Evolutionary conservation across 2,797 vertebrate species (phyloP), one percentile per base, ranked within the genome.

Genomic region (Intellagama lesueurii): DNA sequence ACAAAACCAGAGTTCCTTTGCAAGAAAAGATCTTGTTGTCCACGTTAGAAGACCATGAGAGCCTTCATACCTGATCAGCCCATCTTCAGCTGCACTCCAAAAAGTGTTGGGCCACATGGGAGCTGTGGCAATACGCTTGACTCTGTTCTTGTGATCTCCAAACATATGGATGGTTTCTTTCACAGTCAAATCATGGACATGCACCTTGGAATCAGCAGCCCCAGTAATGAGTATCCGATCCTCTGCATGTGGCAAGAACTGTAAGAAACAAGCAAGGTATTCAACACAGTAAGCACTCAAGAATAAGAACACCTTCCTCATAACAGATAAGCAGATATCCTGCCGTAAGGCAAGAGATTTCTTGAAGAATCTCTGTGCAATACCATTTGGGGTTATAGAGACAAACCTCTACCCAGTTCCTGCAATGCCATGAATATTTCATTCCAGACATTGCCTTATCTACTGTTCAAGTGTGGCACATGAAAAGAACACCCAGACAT

Each of bases 91-190:
- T 6, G 99, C 99, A 16, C 99, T 99, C 99, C 99, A 99, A 97
- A 99, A 99, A 2, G 98, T 99, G 97, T 99, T 99, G 56, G 99
- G 99, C 99, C 99, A 99, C 98, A 99, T 99, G 90, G 99, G 99
- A 0, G 99, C 99, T 0, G 99, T 99, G 92, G 99, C 99, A 1
- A 99, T 99, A 78, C 99, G 97, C 92, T 99, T 99, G 30, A 99
- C 99, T 52, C 99, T 96, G 95, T 99, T 99, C 49, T 99, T 99
- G 92, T 99, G 99, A 91, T 99, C 99, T 70, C 98, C 99, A 97
- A 99, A 99, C 98, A 99, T 99, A 93, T 99, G 99, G 96, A 98
- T 98, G 9, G 99, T 99, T 96, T 99, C 99, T 96, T 99, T 99
- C 81, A 97, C 98, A 0, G 98, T 98, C 96, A 99, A 86, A 96